Evolutionary conservation across 2,797 vertebrate species (phyloP), one percentile per base, ranked within the genome.

Genomic region (Sebastes variabilis): DNA sequence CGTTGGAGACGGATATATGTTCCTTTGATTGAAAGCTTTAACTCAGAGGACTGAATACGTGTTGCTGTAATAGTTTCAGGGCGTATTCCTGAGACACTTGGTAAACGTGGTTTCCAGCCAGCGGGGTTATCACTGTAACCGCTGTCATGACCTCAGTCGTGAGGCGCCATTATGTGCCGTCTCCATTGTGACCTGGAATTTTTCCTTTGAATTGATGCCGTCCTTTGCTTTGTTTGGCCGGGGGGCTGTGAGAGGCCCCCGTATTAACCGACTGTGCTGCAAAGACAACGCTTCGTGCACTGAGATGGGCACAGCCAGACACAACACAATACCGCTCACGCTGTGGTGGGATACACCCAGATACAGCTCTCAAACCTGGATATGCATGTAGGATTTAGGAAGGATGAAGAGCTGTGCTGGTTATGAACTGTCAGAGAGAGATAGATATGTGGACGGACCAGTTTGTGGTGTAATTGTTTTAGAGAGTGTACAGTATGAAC

Each of bases 161-260:
- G 92, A 92, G 91, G 85, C 81, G 59, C 92, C 82, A 92, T 88
- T 89, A 77, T 82, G 74, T 25, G 54, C 70, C 75, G 72, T 84
- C 87, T 92, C 89, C 88, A 94, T 95, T 94, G 93, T 95, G 92
- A 94, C 90, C 88, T 89, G 91, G 90, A 88, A 88, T 93, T 89
- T 91, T 88, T 92, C 82, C 79, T 83, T 81, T 92, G 85, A 87
- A 88, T 87, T 74, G 84, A 81, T 79, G 83, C 75, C 7, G 77
- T 93, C 72, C 81, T 91, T 89, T 92, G 82, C 85, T 93, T 94
- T 94, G 92, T 95, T 92, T 79, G 72, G 36, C 75, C 75, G 32
- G 9, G 75, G 67, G 85, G 87, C 86, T 85, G 81, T 81, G 80
- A 90, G 92, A 93, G 93, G 92, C 94, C 92, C 89, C 91, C 24